Percentiles rank a stretch among this genome's conserved stretches.
These are phyloP conservation scores for Reticulitermes lucifugus DNA, from an alignment of 2,888 invertebrate species.

Conservation along the genomic window DNA sequence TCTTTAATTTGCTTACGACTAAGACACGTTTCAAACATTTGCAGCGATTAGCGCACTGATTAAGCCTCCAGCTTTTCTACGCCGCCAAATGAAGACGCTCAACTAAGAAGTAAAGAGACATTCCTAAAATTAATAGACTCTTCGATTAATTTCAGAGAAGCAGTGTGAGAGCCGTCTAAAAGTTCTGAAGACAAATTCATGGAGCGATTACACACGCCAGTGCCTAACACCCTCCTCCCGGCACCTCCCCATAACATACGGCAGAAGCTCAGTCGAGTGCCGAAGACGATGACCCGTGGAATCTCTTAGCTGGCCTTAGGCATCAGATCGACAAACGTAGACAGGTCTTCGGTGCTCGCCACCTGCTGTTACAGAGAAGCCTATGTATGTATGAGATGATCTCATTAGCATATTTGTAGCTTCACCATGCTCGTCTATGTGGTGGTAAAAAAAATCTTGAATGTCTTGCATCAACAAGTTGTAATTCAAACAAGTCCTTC, in stretches of 20 bases:
- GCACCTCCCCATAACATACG: neutral
- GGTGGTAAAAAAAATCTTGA: neutral
- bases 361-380: slow-evolving; percentile 34
- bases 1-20: too few species aligned
- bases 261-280: neutral
- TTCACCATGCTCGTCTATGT: neutral
- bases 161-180: too few species aligned
- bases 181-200: neutral
- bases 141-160: too few species aligned
- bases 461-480: neutral
- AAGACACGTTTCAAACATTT: too few species aligned
- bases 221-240: neutral
- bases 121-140: too few species aligned
- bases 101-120: too few species aligned
- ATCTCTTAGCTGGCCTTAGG: neutral
- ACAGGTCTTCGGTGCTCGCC: slow-evolving; percentile 19
- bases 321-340: slow-evolving; percentile 22
- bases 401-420: slow-evolving; percentile 39
- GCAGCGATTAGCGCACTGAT: too few species aligned
- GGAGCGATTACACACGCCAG: too few species aligned
- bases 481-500: neutral
- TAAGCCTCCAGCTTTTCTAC: too few species aligned
- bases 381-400: slow-evolving; percentile 29
- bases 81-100: too few species aligned
- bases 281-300: slow-evolving; percentile 24